Evolutionary conservation across 2,113 vertebrate genomes (phyloP).

Genomic region (Neogale vison): DNA sequence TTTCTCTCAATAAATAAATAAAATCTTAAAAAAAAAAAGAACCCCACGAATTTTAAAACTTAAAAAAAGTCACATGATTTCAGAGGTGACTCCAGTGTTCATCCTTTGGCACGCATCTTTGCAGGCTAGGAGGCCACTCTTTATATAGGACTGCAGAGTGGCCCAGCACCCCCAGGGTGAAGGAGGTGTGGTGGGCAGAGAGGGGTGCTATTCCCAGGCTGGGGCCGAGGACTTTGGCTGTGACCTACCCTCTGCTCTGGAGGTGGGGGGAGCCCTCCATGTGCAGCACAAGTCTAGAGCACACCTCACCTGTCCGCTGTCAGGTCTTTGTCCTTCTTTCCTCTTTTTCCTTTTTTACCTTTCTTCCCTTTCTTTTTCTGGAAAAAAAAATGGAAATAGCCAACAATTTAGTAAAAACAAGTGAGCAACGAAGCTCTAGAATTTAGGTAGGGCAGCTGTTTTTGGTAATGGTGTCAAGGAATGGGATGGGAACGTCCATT

Average conservation of each 20-base stretch:
- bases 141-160: accelerated
- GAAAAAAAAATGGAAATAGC: conserved; percentile 55
- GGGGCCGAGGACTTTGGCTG: accelerated
- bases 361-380: conserved; percentile 81
- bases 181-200: accelerated
- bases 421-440: not conserved
- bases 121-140: accelerated
- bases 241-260: accelerated
- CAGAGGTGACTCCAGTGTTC: accelerated
- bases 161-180: accelerated
- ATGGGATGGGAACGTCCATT: accelerated
- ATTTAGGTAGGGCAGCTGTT: accelerated
- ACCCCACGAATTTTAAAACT: not conserved
- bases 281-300: accelerated
- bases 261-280: accelerated
- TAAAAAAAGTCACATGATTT: not conserved
- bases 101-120: accelerated
- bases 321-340: conserved; percentile 85
- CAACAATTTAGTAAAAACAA: not conserved
- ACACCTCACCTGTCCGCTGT: conserved; percentile 88
- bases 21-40: not conserved
- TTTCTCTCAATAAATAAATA: not conserved
- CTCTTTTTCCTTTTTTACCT: conserved; percentile 76
- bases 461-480: accelerated
- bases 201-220: not conserved